Evolutionary conservation across 2,797 vertebrate species (phyloP).

Genomic region (Podargus strigoides): DNA sequence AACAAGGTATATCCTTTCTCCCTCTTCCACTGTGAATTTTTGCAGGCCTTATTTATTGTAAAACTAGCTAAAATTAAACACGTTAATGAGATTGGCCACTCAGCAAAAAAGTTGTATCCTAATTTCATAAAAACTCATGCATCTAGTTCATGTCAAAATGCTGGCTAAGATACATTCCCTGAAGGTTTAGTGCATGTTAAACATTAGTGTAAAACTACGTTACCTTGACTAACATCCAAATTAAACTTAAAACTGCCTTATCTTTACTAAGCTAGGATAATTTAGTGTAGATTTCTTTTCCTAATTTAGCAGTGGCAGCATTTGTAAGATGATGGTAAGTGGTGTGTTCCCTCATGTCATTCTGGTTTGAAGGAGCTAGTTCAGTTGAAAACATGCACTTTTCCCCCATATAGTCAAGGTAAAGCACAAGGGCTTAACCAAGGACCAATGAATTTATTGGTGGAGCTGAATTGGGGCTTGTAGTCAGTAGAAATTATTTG

Average conservation of each 20-base stretch:
- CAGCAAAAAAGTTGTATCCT: neutral
- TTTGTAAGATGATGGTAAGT: neutral
- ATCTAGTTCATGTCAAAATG: neutral
- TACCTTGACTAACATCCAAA: neutral
- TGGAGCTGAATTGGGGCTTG: neutral
- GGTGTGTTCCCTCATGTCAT: neutral
- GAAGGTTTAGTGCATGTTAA: neutral
- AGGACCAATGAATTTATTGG: neutral
- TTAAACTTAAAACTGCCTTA: neutral
- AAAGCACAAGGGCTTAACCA: neutral
- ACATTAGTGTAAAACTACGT: neutral
- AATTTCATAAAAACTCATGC: neutral
- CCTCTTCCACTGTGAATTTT: neutral
- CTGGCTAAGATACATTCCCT: neutral
- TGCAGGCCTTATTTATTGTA: neutral
- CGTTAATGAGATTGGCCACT: neutral
- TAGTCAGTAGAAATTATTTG: neutral
- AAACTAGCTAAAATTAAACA: neutral
- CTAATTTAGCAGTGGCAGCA: neutral
- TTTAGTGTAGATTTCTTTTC: neutral
- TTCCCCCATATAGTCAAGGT: neutral
- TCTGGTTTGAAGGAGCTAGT: neutral
- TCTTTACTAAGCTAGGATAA: neutral
- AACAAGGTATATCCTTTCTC: neutral
- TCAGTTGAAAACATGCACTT: neutral